Evolutionary conservation across 2,888 invertebrate genomes (phyloP).

Genomic region (Euproctis similis): DNA sequence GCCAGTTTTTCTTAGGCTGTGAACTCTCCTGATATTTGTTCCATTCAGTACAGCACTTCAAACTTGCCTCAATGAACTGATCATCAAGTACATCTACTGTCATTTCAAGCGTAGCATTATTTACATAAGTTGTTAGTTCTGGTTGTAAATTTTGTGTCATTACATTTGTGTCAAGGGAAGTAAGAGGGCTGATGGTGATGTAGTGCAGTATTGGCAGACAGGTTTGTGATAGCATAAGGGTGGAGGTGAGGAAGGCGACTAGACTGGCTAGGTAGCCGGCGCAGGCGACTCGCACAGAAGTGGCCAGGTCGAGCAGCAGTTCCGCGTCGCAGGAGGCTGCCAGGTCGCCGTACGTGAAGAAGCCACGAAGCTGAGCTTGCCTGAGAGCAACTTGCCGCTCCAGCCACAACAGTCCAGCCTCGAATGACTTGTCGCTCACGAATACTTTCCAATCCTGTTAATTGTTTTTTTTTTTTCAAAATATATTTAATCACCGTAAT

Average conservation of each 20-base stretch:
- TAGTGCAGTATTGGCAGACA: conserved; percentile 19
- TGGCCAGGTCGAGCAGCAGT: conserved; percentile 36
- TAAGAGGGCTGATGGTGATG: conserved; percentile 16
- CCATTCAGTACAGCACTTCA: conserved; percentile 50
- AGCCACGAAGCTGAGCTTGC: conserved; percentile 83
- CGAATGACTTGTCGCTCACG: conserved; percentile 85
- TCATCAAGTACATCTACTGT: conserved; percentile 16
- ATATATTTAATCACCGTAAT: too few relatives aligned
- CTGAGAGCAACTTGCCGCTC: conserved; percentile 84
- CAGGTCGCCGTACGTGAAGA: conserved; percentile 89
- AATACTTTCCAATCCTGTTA: conserved; percentile 90
- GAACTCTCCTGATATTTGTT: conserved; percentile 26
- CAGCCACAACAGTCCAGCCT: conserved; percentile 80
- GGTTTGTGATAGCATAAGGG: conserved; percentile 30
- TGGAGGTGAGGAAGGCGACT: conserved; percentile 35
- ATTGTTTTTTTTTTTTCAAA: too few relatives aligned
- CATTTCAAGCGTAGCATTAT: conserved; percentile 26
- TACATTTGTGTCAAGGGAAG: conserved; percentile 20
- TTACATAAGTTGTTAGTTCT: conserved; percentile 14
- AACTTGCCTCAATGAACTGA: conserved; percentile 12
- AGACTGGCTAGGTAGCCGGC: conserved; percentile 23
- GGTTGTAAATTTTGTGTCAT: conserved; percentile 19
- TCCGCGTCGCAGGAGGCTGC: conserved; percentile 70
- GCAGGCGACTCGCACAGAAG: conserved; percentile 20
- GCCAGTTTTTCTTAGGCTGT: conserved; percentile 27